Percentiles rank a stretch among this genome's conserved stretches.
Conservation (phyloP, 2,113 vertebrate genomes). For the Cervus canadensis region DNA sequence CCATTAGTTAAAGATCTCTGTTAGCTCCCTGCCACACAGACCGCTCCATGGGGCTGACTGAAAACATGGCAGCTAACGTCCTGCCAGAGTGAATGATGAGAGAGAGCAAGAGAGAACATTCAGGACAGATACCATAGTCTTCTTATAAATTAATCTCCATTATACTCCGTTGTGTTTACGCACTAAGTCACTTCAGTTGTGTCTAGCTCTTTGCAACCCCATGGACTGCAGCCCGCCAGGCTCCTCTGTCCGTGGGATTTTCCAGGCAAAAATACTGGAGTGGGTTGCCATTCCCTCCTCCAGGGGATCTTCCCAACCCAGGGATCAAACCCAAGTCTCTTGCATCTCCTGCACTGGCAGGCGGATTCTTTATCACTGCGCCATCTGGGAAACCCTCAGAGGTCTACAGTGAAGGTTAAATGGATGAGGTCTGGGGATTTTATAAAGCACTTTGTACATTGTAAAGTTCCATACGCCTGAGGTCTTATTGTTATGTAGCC, state of each 20-base stretch:
- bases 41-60: not conserved
- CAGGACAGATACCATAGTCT: not conserved
- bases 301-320: not conserved
- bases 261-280: not conserved
- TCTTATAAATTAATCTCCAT: not conserved
- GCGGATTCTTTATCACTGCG: not conserved
- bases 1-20: not conserved
- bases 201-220: not conserved
- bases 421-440: not conserved
- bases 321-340: not conserved
- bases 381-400: not conserved
- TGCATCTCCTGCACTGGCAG: not conserved
- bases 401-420: not conserved
- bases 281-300: not conserved
- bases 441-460: not conserved
- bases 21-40: not conserved
- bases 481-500: not conserved
- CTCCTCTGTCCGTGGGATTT: not conserved
- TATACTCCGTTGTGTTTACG: rapidly evolving
- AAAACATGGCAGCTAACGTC: not conserved
- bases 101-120: not conserved
- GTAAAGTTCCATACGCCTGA: not conserved
- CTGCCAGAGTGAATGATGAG: not conserved
- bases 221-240: not conserved
- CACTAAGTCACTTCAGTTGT: not conserved